A percentile compares a stretch with the other conserved stretches of the same genome.
Evolutionary conservation across 1,140 invertebrate species (phyloP).

Genomic region (Neuroterus valhalla): DNA sequence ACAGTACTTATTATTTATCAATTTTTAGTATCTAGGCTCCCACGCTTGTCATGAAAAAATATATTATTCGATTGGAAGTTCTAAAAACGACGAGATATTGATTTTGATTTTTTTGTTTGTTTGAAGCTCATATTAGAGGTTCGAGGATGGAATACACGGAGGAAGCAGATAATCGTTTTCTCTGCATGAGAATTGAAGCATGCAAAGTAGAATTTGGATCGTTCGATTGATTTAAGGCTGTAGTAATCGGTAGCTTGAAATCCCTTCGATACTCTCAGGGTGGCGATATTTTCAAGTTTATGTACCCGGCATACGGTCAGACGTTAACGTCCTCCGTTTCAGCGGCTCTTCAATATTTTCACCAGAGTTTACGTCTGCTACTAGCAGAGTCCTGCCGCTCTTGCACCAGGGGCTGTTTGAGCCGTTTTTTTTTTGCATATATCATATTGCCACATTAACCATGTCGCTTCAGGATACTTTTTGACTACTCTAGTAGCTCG

Average conservation of each 20-base stretch:
- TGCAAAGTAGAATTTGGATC: conserved; percentile 42
- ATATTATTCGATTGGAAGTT: too few species aligned
- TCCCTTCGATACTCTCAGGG: conserved; percentile 35
- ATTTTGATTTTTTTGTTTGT: background rate
- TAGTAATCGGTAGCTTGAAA: conserved; percentile 56
- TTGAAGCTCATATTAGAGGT: background rate
- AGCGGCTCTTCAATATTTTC: conserved; percentile 51
- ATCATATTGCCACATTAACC: conserved; percentile 63
- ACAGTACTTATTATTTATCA: conserved; percentile 60
- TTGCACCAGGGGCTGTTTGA: conserved; percentile 54
- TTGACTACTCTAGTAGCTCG: conserved; percentile 53
- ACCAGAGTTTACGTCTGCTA: conserved; percentile 41
- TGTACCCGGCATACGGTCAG: conserved; percentile 42
- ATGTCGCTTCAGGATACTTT: conserved; percentile 54
- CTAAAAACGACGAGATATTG: too few species aligned
- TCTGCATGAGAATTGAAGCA: conserved; percentile 18
- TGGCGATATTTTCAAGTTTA: conserved; percentile 60
- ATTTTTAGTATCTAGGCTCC: conserved; percentile 40
- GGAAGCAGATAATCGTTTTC: background rate
- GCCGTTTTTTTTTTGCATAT: conserved; percentile 53
- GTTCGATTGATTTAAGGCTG: conserved; percentile 60
- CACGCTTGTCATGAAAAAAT: background rate
- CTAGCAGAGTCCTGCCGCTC: conserved; percentile 34
- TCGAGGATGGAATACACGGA: background rate
- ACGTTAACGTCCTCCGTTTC: conserved; percentile 58